phyloP scores from a whole-genome alignment of 1,140 invertebrate species.

The Gryllus bimaculatus region DNA sequence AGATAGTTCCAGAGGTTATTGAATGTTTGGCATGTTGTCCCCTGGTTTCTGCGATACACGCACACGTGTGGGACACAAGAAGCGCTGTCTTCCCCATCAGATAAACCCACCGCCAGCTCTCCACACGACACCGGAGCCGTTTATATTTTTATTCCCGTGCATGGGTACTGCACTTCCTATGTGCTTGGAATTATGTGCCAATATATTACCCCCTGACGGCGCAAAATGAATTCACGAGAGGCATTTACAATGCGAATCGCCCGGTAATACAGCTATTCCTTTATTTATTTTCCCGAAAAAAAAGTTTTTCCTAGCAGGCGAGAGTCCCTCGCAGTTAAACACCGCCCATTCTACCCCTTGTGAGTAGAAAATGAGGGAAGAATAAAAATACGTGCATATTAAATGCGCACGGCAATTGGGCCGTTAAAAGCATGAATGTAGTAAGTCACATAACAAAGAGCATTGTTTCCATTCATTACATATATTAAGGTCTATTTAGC shows the following conservation, averaged over 20 bases:
- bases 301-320: background rate
- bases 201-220: background rate
- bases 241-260: background rate
- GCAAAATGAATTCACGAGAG: background rate
- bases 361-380: background rate
- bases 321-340: background rate
- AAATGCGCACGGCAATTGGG: constrained; percentile 2
- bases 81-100: background rate
- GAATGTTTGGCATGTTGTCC: background rate
- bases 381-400: background rate
- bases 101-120: background rate
- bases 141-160: background rate
- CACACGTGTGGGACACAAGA: background rate
- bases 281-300: background rate
- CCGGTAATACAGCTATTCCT: background rate
- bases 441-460: constrained; percentile 1
- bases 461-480: constrained; percentile 1
- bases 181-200: background rate
- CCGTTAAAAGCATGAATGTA: background rate
- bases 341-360: background rate
- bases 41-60: background rate
- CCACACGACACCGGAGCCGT: background rate
- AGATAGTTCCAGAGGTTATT: background rate
- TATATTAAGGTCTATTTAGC: constrained; percentile 2
- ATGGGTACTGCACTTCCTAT: background rate